A percentile compares a stretch with the other conserved stretches of the same genome.
These are phyloP conservation scores for Polyommatus iphigenia DNA, from an alignment of 2,888 invertebrate species.

Conservation along the genomic window DNA sequence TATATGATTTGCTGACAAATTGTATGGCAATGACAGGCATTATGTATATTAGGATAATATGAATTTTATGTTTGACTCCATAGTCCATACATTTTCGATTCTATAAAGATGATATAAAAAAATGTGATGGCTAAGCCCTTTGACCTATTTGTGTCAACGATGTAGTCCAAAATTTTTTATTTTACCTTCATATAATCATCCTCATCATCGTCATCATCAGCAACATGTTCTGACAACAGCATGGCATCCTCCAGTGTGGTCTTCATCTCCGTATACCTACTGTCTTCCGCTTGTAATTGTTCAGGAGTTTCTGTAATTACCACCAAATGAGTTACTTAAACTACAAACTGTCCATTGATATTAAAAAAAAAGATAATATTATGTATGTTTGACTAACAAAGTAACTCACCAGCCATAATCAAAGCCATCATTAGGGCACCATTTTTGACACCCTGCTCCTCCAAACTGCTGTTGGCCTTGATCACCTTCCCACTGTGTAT, in stretches of 20 bases:
- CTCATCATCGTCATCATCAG: conserved; percentile 58
- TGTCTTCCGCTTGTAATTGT: conserved; percentile 69
- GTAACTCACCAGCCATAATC: conserved; percentile 65
- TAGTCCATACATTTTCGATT: too few species aligned
- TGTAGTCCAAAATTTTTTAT: too few species aligned
- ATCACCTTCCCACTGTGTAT: conserved; percentile 85
- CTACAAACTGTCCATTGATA: neutral
- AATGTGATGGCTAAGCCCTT: too few species aligned
- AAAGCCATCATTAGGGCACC: conserved; percentile 85
- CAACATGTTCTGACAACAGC: conserved; percentile 70
- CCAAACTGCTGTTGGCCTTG: conserved; percentile 70
- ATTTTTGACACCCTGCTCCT: conserved; percentile 83
- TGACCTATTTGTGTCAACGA: too few species aligned
- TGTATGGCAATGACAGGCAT: too few species aligned
- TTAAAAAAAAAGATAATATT: too few species aligned
- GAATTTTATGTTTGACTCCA: too few species aligned
- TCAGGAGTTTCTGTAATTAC: conserved; percentile 62
- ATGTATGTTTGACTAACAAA: neutral
- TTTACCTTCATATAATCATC: conserved; percentile 79
- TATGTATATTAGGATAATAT: too few species aligned
- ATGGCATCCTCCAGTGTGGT: conserved; percentile 78
- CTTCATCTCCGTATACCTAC: conserved; percentile 78
- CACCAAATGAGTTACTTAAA: neutral
- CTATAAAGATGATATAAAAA: too few species aligned
- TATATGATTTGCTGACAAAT: too few species aligned